phyloP scores from a whole-genome alignment of 2,797 vertebrate genomes.

The Orientallactaga sibirica region DNA sequence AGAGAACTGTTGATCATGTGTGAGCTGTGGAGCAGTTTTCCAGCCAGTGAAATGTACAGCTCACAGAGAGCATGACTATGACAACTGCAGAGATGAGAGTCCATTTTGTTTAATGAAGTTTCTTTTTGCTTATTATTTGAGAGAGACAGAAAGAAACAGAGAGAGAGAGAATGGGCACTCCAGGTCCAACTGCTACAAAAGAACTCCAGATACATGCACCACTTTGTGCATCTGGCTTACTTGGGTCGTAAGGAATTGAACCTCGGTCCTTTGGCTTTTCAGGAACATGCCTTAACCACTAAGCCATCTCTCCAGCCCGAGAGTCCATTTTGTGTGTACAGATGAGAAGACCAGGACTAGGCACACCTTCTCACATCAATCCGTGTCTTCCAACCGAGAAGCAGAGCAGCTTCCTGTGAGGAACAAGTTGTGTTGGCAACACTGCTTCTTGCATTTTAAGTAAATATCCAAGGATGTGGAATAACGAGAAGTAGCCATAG shows the following conservation, averaged over 20 bases:
- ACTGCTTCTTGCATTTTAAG: neutral
- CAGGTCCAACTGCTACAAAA: too few relatives aligned
- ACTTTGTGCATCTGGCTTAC: too few relatives aligned
- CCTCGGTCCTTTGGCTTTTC: too few relatives aligned
- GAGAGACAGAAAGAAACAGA: too few relatives aligned
- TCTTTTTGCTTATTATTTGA: too few relatives aligned
- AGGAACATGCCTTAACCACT: too few relatives aligned
- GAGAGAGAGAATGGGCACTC: too few relatives aligned
- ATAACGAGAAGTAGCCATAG: neutral
- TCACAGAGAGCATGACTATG: neutral
- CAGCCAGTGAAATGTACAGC: slow-evolving; percentile 32
- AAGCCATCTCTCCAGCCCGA: neutral
- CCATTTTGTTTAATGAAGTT: neutral
- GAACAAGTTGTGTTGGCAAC: neutral
- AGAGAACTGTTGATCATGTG: neutral
- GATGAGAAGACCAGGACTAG: neutral
- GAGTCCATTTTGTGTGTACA: neutral
- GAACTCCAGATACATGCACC: too few relatives aligned
- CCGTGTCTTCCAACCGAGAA: neutral
- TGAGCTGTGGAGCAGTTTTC: neutral
- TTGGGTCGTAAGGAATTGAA: too few relatives aligned
- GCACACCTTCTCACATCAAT: slow-evolving; percentile 21
- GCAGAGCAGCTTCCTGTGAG: neutral
- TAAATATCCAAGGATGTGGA: neutral
- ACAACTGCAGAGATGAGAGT: slow-evolving; percentile 50